A percentile compares a stretch with the other conserved stretches of the same genome.
Evolutionary conservation across 1,140 invertebrate genomes (phyloP).

Genomic region (Neodiprion lecontei): DNA sequence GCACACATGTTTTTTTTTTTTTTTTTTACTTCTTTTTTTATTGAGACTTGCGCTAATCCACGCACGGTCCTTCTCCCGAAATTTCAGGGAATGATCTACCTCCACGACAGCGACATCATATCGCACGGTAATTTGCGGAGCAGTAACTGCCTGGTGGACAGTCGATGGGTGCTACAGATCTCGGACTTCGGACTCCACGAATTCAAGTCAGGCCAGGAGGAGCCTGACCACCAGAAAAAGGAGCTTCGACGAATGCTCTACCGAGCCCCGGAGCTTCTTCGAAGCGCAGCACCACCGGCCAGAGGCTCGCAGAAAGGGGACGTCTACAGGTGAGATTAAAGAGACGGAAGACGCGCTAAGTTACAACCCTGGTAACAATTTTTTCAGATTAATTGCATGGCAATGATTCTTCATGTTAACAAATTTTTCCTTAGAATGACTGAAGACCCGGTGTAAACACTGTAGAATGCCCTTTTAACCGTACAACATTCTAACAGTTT

Average conservation of each 20-base stretch:
- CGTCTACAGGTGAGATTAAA: conserved; percentile 62
- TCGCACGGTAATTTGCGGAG: conserved; percentile 81
- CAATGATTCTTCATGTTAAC: no score
- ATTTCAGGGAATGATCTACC: conserved; percentile 74
- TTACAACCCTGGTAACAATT: no score
- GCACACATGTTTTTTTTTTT: no score
- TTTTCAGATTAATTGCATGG: no score
- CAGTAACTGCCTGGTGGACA: conserved; percentile 81
- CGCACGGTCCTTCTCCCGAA: background rate
- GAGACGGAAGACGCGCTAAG: no score
- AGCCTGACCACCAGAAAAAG: conserved; percentile 58
- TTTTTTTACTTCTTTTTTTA: no score
- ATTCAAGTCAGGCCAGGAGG: conserved; percentile 59
- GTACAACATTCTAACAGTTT: no score
- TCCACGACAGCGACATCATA: conserved; percentile 77
- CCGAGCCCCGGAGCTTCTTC: conserved; percentile 74
- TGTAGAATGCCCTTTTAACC: no score
- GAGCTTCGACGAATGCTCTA: conserved; percentile 66
- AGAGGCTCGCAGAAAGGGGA: conserved; percentile 77
- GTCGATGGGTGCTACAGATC: conserved; percentile 81
- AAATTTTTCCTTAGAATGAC: no score
- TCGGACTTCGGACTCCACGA: conserved; percentile 81
- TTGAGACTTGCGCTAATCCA: no score
- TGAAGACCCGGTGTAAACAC: no score
- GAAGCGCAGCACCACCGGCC: conserved; percentile 58